phyloP scores from a whole-genome alignment of 1,140 invertebrate species.

The Parasteatoda tepidariorum region DNA sequence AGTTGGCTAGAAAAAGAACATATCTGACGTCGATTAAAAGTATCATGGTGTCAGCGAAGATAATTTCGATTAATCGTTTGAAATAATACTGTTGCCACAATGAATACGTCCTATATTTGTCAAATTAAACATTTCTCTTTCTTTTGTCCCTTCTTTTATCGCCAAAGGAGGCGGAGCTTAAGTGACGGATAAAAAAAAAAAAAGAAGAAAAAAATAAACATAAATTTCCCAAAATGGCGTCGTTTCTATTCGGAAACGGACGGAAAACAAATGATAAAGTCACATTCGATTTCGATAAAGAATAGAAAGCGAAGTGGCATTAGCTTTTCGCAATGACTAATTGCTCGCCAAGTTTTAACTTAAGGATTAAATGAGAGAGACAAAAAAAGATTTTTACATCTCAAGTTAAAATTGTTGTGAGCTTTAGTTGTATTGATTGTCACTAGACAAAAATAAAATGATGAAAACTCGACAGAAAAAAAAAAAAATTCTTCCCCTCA shows the following conservation, averaged over 20 bases:
- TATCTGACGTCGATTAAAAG: too few relatives aligned
- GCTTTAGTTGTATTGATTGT: neutral
- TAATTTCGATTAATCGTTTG: neutral
- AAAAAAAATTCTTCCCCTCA: neutral
- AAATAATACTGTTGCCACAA: neutral
- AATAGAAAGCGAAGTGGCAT: neutral
- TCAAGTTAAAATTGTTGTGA: neutral
- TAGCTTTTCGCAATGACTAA: neutral
- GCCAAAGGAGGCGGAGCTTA: neutral
- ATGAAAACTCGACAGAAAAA: neutral
- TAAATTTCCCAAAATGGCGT: neutral
- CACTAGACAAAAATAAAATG: neutral
- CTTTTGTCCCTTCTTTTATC: neutral
- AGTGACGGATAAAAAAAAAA: neutral
- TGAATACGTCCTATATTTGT: neutral
- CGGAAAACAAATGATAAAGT: neutral
- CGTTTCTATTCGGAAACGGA: too few relatives aligned
- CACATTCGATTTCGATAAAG: neutral
- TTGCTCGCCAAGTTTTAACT: neutral
- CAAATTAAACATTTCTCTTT: neutral
- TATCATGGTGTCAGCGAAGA: too few relatives aligned
- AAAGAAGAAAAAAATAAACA: neutral
- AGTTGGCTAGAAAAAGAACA: too few relatives aligned
- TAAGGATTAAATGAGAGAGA: neutral
- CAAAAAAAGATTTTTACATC: neutral